Evolutionary conservation across 2,888 invertebrate species (phyloP).

Genomic region (Ectemnius continuus): DNA sequence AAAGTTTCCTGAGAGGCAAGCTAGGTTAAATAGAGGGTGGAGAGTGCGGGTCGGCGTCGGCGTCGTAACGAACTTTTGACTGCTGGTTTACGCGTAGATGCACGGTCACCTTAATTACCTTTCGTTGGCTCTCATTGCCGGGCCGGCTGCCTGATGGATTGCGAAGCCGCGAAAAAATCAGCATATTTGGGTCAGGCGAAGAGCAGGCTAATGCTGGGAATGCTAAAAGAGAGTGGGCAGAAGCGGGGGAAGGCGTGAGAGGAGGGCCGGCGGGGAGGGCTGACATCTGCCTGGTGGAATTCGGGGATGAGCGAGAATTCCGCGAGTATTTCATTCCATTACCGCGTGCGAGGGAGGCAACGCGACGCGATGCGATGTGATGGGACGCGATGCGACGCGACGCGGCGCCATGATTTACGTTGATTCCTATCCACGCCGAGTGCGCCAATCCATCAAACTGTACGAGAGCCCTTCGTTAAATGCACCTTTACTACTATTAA

Average conservation of each 20-base stretch:
- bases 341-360: background rate
- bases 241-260: no score
- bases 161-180: background rate
- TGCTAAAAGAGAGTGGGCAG: no score
- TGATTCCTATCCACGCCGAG: constrained; percentile 4
- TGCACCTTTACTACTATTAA: no score
- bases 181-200: constrained; percentile 1
- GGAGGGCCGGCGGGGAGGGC: no score
- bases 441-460: constrained; percentile 6
- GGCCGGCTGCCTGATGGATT: no score
- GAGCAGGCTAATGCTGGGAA: background rate
- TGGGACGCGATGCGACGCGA: background rate
- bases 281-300: background rate
- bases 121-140: no score
- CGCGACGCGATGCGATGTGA: background rate
- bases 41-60: no score
- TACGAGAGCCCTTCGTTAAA: constrained; percentile 1
- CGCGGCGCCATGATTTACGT: constrained; percentile 4
- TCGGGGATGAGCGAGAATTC: constrained; percentile 8
- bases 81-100: no score
- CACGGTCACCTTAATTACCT: no score
- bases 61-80: no score
- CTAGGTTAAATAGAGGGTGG: no score
- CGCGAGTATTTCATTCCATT: constrained; percentile 19
- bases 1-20: no score